Evolutionary conservation across 2,888 invertebrate species (phyloP), one percentile per base, ranked within the genome.

Genomic region (Crematogaster levior): DNA sequence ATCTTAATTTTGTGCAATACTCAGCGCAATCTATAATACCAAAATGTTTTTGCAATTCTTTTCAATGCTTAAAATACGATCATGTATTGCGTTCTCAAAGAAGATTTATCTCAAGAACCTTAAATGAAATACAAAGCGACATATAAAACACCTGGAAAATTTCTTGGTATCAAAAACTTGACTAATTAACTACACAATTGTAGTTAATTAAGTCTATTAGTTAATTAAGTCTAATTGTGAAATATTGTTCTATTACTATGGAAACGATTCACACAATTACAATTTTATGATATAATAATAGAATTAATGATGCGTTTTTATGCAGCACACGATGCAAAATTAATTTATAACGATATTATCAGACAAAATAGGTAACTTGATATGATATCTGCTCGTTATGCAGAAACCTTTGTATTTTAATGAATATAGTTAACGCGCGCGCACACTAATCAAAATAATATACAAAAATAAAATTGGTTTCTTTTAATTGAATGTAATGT

Each of bases 361-460:
- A 43, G 18, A 79, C 74, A 79, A 79, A 79, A 79, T 72, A 56
- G 43, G 43, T 79, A 79, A 79, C 73, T 34, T 73, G 77, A 79
- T 79, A 79, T 56, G 77, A 79, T 79, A 56, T 79, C 56, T 79
- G 73, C 56, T 79, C 73, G 73, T 79, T 79, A 79, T 79, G 43
- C 77, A 79, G 74, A 79, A 79, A 56, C 73, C 43, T 56, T 77
- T 79, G 77, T 72, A 72, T 79, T 79, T 79, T 79, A 79, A 79
- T 72, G 56, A 79, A 79, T 58, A 24, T 56, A 56, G 21, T 79
- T 30, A 30, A 34, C 73, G 43, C 12, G 40, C 73, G 34, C 27
- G 34, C 27, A 56, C 48, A 56, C 56, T 51, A 27, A 75, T 56
- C 27, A 56, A 61, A 56, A 72, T 51, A 27, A 75, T 56, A 77